These are phyloP conservation scores for Camelus dromedarius DNA, from an alignment of 2,113 vertebrate genomes.

Conservation along the genomic window DNA sequence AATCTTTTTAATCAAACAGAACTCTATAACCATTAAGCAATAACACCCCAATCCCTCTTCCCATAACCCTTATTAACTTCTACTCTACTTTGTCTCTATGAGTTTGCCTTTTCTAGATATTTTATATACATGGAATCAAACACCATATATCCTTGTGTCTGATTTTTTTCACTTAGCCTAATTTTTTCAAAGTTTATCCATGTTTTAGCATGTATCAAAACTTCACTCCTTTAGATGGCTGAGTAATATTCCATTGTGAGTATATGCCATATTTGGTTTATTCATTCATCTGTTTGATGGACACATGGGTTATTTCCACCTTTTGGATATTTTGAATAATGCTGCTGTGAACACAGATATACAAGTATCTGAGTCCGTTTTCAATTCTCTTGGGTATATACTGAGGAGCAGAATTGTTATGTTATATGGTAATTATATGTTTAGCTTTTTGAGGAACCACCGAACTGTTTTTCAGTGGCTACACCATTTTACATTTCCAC, in stretches of 20 bases:
- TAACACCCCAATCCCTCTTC: background rate
- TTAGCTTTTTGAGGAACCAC: background rate
- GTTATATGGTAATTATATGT: background rate
- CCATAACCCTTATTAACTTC: background rate
- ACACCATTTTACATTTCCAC: background rate
- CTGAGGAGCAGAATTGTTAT: background rate
- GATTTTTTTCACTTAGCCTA: background rate
- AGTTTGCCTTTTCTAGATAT: slow-evolving; percentile 17
- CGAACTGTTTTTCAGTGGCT: background rate
- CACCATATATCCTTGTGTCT: background rate
- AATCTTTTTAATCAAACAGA: slow-evolving; percentile 48
- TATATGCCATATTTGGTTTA: background rate
- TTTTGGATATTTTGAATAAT: background rate
- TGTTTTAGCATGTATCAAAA: background rate
- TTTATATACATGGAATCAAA: slow-evolving; percentile 1
- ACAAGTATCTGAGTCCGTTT: background rate
- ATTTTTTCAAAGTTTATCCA: background rate
- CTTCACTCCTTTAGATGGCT: background rate
- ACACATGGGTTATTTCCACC: background rate
- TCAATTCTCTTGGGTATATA: background rate
- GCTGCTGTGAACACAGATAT: background rate
- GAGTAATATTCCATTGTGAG: background rate
- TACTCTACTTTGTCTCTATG: slow-evolving; percentile 37
- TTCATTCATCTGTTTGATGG: background rate
- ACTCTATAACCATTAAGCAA: background rate